phyloP scores from a whole-genome alignment of 2,113 vertebrate species.

The Capra hircus region DNA sequence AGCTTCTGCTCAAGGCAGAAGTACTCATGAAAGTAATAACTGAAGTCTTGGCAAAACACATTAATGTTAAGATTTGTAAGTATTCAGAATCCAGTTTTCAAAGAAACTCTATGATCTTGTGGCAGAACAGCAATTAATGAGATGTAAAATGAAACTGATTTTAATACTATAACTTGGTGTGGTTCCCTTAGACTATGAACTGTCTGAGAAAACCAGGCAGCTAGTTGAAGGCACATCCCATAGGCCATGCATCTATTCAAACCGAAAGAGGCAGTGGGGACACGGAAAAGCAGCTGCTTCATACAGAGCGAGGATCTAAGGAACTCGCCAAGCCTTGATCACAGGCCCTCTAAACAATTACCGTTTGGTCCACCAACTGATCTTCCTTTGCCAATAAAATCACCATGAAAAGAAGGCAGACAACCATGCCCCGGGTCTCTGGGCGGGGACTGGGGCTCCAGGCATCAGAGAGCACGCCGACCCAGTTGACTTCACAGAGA shows the following conservation, averaged over 20 bases:
- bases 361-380: constrained; percentile 85
- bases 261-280: rapidly evolving
- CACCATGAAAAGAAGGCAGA: constrained; percentile 95
- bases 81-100: constrained; percentile 7
- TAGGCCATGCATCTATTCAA: background rate
- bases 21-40: background rate
- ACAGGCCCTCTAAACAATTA: constrained; percentile 70
- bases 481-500: constrained; percentile 96
- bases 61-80: background rate
- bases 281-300: background rate
- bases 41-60: background rate
- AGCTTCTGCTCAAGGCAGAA: background rate
- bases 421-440: constrained; percentile 86
- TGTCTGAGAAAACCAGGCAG: background rate
- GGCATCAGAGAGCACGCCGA: constrained; percentile 91
- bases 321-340: background rate
- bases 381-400: constrained; percentile 94
- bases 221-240: background rate
- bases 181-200: background rate
- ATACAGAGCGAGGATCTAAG: background rate
- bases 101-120: background rate
- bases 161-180: background rate
- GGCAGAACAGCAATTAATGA: background rate
- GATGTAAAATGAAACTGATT: background rate
- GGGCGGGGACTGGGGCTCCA: constrained; percentile 83